A percentile compares a stretch with the other conserved stretches of the same genome.
Evolutionary conservation across 2,113 vertebrate genomes (phyloP).

Genomic region (Drymodes brunneopygia): DNA sequence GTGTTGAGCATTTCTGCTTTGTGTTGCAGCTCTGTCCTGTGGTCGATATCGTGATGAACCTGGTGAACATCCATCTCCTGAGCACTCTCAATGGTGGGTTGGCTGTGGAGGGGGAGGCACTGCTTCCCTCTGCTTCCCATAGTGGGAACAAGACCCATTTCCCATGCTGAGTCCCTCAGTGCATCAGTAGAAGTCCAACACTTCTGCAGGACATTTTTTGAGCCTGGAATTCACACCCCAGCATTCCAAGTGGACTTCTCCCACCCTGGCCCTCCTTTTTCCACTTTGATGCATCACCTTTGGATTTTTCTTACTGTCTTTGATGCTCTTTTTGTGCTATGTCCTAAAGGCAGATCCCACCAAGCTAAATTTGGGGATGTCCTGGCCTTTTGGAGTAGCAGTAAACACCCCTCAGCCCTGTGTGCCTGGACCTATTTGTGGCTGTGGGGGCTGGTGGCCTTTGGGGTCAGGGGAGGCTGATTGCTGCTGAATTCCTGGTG

Average conservation of each 20-base stretch:
- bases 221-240: not conserved
- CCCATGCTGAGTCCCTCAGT: accelerated
- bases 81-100: conserved; percentile 14
- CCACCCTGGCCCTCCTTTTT: accelerated
- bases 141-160: not conserved
- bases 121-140: accelerated
- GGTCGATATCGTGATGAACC: not conserved
- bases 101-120: not conserved
- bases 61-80: not conserved
- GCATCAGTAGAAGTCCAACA: not conserved
- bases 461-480: not conserved
- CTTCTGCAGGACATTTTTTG: not conserved
- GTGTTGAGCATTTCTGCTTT: not conserved
- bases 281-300: too few species aligned
- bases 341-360: not conserved
- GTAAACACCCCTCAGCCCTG: accelerated
- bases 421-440: not conserved
- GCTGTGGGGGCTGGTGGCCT: not conserved
- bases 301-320: not conserved
- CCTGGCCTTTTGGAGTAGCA: not conserved
- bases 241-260: accelerated
- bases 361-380: not conserved
- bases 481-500: not conserved
- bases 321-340: not conserved
- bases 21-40: conserved; percentile 28